These are phyloP conservation scores for Drosophila formosana DNA, from an alignment of 2,888 invertebrate genomes.

Conservation along the genomic window DNA sequence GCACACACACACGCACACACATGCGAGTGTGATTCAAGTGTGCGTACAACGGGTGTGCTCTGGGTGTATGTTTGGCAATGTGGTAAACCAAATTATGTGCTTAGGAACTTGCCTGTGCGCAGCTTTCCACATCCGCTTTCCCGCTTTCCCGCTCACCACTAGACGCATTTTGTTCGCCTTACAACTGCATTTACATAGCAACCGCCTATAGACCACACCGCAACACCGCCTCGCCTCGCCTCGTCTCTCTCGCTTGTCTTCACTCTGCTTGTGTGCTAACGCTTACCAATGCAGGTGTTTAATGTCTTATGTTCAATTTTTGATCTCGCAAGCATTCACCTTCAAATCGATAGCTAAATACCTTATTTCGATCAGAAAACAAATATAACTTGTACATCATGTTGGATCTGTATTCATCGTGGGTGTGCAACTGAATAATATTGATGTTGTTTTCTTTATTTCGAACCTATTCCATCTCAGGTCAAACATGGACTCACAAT, in stretches of 20 bases:
- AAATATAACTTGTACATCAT: too few species aligned
- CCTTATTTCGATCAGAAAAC: too few species aligned
- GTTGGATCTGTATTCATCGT: too few species aligned
- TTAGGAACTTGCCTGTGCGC: background rate
- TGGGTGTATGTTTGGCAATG: background rate
- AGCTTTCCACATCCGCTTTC: background rate
- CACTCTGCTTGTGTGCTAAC: background rate
- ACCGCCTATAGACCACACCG: conserved; percentile 1
- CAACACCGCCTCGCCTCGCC: background rate
- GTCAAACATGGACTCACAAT: too few species aligned
- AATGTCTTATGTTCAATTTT: conserved; percentile 1
- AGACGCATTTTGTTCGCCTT: conserved; percentile 49
- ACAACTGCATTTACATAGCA: conserved; percentile 13
- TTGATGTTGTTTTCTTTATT: too few species aligned
- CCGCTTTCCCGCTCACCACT: background rate
- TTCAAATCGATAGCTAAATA: too few species aligned
- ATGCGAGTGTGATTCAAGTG: background rate
- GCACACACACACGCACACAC: background rate
- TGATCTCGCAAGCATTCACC: background rate
- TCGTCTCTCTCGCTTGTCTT: background rate
- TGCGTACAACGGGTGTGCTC: background rate
- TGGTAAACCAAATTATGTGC: conserved; percentile 11
- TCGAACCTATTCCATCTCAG: too few species aligned
- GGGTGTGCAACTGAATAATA: too few species aligned
- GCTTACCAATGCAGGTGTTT: conserved; percentile 1